Evolutionary conservation across 2,113 vertebrate genomes (phyloP).

Genomic region (Halichoerus grypus): DNA sequence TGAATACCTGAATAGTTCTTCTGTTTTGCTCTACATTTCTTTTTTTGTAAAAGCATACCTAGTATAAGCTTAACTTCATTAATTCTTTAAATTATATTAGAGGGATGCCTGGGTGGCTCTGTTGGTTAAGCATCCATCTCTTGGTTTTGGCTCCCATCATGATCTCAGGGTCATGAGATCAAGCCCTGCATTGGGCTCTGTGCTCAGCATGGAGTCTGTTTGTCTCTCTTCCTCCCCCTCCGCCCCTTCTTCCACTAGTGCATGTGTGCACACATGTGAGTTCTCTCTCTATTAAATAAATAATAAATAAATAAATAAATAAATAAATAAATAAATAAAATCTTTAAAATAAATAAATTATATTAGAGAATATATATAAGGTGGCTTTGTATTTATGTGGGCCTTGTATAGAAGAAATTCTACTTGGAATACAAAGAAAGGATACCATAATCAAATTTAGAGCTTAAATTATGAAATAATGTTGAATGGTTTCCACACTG

Average conservation of each 20-base stretch:
- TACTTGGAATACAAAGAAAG: not conserved
- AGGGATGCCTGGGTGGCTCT: too few relatives aligned
- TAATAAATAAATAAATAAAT: too few relatives aligned
- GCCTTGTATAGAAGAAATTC: not conserved
- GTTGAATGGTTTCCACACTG: not conserved
- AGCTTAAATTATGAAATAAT: not conserved
- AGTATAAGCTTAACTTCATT: not conserved
- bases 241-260: too few relatives aligned
- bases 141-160: too few relatives aligned
- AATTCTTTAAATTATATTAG: not conserved
- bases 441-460: not conserved
- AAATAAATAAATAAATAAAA: not conserved
- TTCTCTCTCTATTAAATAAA: too few relatives aligned
- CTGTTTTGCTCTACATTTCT: not conserved
- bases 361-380: not conserved
- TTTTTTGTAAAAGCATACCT: conserved; percentile 37
- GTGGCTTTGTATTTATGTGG: not conserved
- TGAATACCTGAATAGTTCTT: conserved; percentile 42
- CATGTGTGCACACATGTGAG: too few relatives aligned
- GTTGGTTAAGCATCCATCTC: too few relatives aligned
- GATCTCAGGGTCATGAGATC: too few relatives aligned
- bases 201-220: too few relatives aligned
- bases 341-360: not conserved
- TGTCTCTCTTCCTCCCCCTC: too few relatives aligned
- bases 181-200: too few relatives aligned